Base-by-base conservation (phyloP, 2,113 vertebrate genomes). In the Vanacampus margaritifer region DNA sequence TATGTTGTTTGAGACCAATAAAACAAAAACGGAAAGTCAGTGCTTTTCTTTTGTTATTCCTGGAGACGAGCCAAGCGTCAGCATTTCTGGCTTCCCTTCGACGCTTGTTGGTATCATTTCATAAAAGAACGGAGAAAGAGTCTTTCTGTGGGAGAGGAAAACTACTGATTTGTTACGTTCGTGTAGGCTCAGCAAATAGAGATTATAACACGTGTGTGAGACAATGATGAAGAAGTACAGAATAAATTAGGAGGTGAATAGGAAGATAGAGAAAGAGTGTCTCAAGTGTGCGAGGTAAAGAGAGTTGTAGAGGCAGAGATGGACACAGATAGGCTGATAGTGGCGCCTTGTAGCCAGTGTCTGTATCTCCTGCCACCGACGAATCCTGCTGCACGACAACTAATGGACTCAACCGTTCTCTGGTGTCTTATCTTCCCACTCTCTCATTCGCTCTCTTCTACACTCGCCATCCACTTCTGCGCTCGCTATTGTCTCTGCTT, bases 131-230 rank as follows among this genome's bases (percentile, higher is more conserved):
- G 62, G 76, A 65, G 71, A n/a, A 79, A 75, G 3, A 79, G 39
- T 68, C 71, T 71, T 67, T 63, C 43, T 17, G 14, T 6, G 6
- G 2, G 19, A n/a, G 45, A 50, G 11, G 36, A 78, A 69, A 84
- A 61, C 68, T n/a, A 35, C 66, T 61, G 78, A 82, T 72, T 69
- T 71, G 78, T 77, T 84, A 65, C 83, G 79, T 83, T 85, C 84
- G 73, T 84, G 84, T 81, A 83, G 71, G 57, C 79, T 87, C 80
- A 88, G 82, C 83, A 80, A 87, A 83, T 87, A 87, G 84, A 86
- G 80, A 81, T 32, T 75, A 72, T 80, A 80, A 76, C 77, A 74
- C 73, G 71, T 66, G 56, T 26, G 59, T 43, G 56, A 26, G 81
- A 75, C 67, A 78, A 72, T 74, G 70, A 74, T 39, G 53, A 26